Conservation (phyloP, 2,113 vertebrate genomes). For the Anarrhichthys ocellatus region DNA sequence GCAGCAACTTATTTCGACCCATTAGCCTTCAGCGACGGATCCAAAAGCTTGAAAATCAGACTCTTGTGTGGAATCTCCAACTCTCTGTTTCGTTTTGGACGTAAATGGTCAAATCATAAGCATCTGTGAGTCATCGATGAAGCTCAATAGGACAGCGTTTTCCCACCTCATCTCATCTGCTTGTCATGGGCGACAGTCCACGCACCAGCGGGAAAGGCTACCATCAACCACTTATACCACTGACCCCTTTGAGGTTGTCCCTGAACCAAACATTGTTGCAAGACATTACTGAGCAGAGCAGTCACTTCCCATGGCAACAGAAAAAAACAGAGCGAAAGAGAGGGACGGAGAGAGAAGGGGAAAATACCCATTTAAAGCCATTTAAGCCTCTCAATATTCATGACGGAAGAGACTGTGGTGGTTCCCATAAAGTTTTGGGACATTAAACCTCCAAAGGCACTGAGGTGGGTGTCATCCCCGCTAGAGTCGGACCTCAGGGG, state of each 20-base stretch:
- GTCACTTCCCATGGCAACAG: slow-evolving; percentile 74
- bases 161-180: slow-evolving; percentile 36
- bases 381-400: slow-evolving; percentile 68
- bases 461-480: slow-evolving; percentile 65
- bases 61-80: slow-evolving; percentile 18
- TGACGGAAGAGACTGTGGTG: slow-evolving; percentile 56
- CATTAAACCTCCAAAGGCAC: slow-evolving; percentile 66
- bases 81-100: slow-evolving; percentile 29
- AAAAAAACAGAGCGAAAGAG: slow-evolving; percentile 41
- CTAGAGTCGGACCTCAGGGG: slow-evolving; percentile 28
- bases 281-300: slow-evolving; percentile 66
- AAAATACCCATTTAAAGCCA: slow-evolving; percentile 63
- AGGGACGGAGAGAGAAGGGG: slow-evolving; percentile 21
- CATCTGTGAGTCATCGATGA: slow-evolving; percentile 8
- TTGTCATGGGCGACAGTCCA: slow-evolving; percentile 43
- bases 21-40: neutral
- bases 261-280: slow-evolving; percentile 66
- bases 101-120: slow-evolving; percentile 43
- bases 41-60: neutral
- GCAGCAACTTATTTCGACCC: neutral
- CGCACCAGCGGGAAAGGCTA: slow-evolving; percentile 45
- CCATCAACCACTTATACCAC: slow-evolving; percentile 69
- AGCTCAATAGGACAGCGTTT: slow-evolving; percentile 40
- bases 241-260: slow-evolving; percentile 65
- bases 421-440: slow-evolving; percentile 69